These are phyloP conservation scores for Hippotragus niger DNA, from an alignment of 2,113 vertebrate genomes.

Conservation along the genomic window DNA sequence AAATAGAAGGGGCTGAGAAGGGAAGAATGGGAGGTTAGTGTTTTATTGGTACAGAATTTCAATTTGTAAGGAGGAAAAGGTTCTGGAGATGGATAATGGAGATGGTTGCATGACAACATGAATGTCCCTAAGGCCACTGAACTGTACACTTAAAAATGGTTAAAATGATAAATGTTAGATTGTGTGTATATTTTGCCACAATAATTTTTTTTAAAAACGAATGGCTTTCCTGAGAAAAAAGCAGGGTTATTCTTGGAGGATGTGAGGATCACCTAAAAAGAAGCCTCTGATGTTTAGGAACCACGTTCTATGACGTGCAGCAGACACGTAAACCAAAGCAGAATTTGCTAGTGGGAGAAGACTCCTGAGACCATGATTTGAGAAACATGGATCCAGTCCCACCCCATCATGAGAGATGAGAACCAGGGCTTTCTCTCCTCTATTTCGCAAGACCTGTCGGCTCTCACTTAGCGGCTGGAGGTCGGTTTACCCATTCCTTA, in stretches of 20 bases:
- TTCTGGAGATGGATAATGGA: not conserved
- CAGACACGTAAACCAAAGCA: not conserved
- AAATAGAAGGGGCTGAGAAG: not conserved
- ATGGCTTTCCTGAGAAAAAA: not conserved
- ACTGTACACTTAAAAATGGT: not conserved
- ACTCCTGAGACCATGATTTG: not conserved
- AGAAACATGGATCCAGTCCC: not conserved
- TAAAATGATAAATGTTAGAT: not conserved
- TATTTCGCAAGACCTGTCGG: not conserved
- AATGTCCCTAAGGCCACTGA: not conserved
- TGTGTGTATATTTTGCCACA: not conserved
- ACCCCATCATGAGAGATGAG: not conserved
- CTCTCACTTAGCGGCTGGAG: not conserved
- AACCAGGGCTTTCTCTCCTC: not conserved
- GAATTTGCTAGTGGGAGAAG: not conserved
- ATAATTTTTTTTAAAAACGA: not conserved
- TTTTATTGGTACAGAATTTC: not conserved
- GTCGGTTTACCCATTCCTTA: not conserved
- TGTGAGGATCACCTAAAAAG: not conserved
- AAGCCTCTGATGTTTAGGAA: not conserved
- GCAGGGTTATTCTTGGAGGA: not conserved
- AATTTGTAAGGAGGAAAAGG: not conserved
- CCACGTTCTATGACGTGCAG: not conserved
- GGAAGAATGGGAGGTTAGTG: not conserved
- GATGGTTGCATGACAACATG: not conserved